These are phyloP conservation scores for Panulirus ornatus DNA, from an alignment of 1,140 invertebrate genomes.

Conservation along the genomic window DNA sequence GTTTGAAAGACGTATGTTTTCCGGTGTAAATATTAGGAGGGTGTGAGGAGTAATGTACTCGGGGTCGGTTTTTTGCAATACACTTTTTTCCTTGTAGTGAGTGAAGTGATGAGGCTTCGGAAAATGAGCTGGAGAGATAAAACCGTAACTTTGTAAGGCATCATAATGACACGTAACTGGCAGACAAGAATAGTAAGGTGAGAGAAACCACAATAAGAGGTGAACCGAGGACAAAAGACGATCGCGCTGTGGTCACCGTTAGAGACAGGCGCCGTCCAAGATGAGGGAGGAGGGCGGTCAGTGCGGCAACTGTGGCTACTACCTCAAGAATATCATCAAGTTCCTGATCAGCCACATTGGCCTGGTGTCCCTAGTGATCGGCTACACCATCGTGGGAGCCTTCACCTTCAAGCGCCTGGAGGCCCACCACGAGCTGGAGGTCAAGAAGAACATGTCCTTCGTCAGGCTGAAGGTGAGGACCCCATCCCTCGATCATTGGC, in stretches of 20 bases:
- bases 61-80: too few species aligned
- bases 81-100: background rate
- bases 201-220: background rate
- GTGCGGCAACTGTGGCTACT: constrained; percentile 68
- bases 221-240: background rate
- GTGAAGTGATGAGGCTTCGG: background rate
- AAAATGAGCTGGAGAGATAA: background rate
- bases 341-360: constrained; percentile 93
- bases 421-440: constrained; percentile 85
- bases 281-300: constrained; percentile 62
- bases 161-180: background rate
- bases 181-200: background rate
- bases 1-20: background rate
- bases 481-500: too few species aligned
- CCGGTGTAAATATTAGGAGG: background rate
- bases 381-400: constrained; percentile 92
- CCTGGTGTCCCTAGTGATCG: constrained; percentile 90
- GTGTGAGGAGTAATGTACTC: background rate
- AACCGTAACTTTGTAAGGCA: background rate
- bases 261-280: background rate
- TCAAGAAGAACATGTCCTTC: constrained; percentile 86
- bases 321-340: constrained; percentile 75
- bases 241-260: background rate
- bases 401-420: constrained; percentile 90
- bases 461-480: constrained; percentile 70